These are phyloP conservation scores for Ctenodactylus gundi DNA, from an alignment of 2,113 vertebrate genomes.

Conservation along the genomic window DNA sequence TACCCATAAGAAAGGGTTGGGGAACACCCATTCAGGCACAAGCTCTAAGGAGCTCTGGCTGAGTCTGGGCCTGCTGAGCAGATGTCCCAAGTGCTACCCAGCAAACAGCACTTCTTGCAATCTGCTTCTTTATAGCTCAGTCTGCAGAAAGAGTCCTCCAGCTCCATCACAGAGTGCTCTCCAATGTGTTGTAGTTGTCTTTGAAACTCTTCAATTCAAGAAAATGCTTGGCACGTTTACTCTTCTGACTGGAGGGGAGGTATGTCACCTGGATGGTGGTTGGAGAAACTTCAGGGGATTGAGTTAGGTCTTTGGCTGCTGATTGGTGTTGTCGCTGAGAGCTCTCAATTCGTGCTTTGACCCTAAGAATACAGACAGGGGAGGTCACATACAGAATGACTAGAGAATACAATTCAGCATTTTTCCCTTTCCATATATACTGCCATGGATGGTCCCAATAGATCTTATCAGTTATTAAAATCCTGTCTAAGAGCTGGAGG, in stretches of 20 bases:
- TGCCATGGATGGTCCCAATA: background rate
- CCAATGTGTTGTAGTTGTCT: constrained; percentile 98
- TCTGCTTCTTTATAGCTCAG: background rate
- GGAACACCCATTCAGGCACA: background rate
- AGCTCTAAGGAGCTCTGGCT: background rate
- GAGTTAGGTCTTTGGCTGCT: constrained; percentile 94
- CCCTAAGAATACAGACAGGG: constrained; percentile 68
- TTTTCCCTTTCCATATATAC: background rate
- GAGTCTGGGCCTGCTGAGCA: background rate
- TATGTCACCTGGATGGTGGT: constrained; percentile 94
- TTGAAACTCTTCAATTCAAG: constrained; percentile 98
- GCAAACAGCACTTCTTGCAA: background rate
- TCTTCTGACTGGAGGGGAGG: constrained; percentile 93
- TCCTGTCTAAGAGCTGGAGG: too few species aligned
- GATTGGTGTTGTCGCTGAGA: constrained; percentile 91
- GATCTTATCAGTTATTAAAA: background rate
- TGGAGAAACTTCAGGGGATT: constrained; percentile 83
- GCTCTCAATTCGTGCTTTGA: constrained; percentile 82
- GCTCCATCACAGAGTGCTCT: constrained; percentile 90
- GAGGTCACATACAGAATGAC: background rate
- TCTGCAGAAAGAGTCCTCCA: background rate
- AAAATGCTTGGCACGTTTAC: constrained; percentile 95
- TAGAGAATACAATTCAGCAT: background rate
- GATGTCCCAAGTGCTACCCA: background rate
- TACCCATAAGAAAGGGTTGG: background rate